These are phyloP conservation scores for Burhinus oedicnemus DNA, from an alignment of 2,113 vertebrate species.

Conservation along the genomic window DNA sequence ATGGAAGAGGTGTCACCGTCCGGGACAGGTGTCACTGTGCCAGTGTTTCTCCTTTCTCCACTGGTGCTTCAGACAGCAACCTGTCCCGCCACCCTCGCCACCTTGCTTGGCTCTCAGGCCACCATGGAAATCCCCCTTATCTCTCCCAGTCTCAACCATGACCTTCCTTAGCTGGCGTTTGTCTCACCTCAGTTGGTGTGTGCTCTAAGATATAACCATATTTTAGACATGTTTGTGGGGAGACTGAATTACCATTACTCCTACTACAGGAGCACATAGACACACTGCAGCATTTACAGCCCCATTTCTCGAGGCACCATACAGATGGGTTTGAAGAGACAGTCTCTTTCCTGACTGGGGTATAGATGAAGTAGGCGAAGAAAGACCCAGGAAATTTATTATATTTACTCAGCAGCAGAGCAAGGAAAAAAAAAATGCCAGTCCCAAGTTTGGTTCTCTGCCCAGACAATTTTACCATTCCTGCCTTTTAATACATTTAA, in stretches of 20 bases:
- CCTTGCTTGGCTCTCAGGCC: background rate
- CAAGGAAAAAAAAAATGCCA: background rate
- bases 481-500: background rate
- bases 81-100: background rate
- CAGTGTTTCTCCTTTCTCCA: background rate
- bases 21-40: background rate
- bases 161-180: background rate
- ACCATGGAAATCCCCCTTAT: background rate
- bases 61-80: background rate
- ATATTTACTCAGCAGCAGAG: background rate
- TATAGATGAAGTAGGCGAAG: background rate
- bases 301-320: background rate
- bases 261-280: fast-evolving
- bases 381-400: background rate
- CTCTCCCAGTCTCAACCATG: background rate
- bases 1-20: background rate
- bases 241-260: background rate
- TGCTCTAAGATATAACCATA: background rate
- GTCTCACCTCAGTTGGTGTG: fast-evolving
- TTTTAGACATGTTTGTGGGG: background rate
- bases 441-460: background rate
- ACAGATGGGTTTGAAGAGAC: background rate
- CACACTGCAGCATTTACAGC: background rate
- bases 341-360: background rate
- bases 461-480: background rate